Evolutionary conservation across 2,797 vertebrate species (phyloP), one percentile per base, ranked within the genome.

Genomic region (Acridotheres tristis): DNA sequence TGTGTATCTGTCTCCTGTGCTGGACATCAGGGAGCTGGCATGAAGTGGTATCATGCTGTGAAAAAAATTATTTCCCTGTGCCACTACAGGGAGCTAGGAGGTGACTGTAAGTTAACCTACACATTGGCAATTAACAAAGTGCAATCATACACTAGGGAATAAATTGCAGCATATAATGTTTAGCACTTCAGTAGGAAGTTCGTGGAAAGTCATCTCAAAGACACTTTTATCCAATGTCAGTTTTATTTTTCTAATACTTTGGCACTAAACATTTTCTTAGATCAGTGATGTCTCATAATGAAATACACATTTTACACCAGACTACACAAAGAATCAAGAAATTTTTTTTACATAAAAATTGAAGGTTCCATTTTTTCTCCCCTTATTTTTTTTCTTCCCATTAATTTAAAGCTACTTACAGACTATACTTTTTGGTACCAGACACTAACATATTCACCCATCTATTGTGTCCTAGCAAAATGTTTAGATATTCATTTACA

Each of bases 1-100:
- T 27, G 30, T 32, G 17, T 11, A 3, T 45, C 51, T 54, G 40
- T 53, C 66, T 59, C 59, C 47, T 0, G 0, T n/a, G 32, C 1
- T 59, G 80, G 40, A 53, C 80, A 72, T 54, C 47, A 90, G 73
- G 73, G 30, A 78, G 47, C 59, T 66, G 73, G 53, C 47, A 48
- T 18, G 13, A 59, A 17, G 5, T 13, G 40, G 16, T 47, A 29
- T 42, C 66, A 54, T 53, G 80, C 73, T 72, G 80, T 17, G 88
- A 66, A 54, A 78, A 84, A 78, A 66, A 78, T 72, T 59, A 59
- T 65, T 72, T 90, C 8, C 9, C 40, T 27, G 30, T 54, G 18
- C 26, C 34, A 36, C 47, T 36, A 25, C 47, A 42, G 73, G 47
- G 30, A 72, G 18, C 22, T 48, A 29, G 88, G 30, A 72, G 47